These are phyloP conservation scores for Epiblema foenella DNA, from an alignment of 2,888 invertebrate species.

Conservation along the genomic window DNA sequence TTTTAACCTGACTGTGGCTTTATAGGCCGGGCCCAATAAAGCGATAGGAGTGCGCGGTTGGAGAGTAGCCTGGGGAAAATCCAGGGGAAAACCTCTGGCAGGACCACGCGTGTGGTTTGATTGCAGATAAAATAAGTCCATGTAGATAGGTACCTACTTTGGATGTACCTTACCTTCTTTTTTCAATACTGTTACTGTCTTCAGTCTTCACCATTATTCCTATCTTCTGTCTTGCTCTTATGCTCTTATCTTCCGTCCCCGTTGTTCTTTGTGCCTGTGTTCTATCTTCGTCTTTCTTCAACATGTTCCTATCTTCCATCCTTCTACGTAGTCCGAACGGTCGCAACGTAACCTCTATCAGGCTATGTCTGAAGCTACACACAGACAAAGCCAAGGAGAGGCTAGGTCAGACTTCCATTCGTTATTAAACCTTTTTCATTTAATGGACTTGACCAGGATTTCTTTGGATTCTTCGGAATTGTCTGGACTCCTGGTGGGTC, in stretches of 20 bases:
- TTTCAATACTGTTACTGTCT: too few relatives aligned
- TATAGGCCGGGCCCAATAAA: too few relatives aligned
- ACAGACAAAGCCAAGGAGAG: constrained; percentile 86
- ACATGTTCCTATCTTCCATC: constrained; percentile 38
- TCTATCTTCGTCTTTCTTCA: constrained; percentile 10
- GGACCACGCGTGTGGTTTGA: too few relatives aligned
- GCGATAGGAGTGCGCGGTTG: too few relatives aligned
- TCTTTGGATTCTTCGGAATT: background rate
- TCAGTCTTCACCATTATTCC: too few relatives aligned
- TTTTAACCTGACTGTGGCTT: too few relatives aligned
- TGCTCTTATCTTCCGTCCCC: background rate
- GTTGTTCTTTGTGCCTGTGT: constrained; percentile 27
- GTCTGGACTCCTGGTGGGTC: background rate
- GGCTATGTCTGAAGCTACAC: constrained; percentile 83
- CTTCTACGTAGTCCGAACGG: constrained; percentile 56
- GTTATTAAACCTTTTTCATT: background rate
- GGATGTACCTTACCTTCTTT: too few relatives aligned
- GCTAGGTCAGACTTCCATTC: constrained; percentile 79
- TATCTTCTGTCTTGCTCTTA: too few relatives aligned
- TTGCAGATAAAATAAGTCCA: too few relatives aligned
- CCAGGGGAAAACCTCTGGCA: too few relatives aligned
- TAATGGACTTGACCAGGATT: background rate
- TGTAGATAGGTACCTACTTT: too few relatives aligned
- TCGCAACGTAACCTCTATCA: constrained; percentile 84
- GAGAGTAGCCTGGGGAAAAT: too few relatives aligned